Evolutionary conservation across 2,888 invertebrate genomes (phyloP).

Genomic region (Drosophila mimica): DNA sequence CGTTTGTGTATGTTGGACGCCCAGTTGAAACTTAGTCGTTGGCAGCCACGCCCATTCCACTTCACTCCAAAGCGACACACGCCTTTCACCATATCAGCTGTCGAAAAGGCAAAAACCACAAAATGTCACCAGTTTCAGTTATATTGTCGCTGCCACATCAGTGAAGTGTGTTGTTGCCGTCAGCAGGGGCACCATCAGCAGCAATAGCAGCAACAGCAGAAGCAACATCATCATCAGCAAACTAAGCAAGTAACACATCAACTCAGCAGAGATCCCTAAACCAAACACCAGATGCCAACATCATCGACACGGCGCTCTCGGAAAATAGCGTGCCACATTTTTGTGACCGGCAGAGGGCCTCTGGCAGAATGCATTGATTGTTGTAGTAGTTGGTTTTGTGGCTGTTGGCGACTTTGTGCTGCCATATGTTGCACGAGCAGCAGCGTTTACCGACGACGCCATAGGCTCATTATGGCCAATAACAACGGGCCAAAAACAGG

Average conservation of each 20-base stretch:
- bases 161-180: conserved; percentile 1
- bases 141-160: conserved; percentile 33
- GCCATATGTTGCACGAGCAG: conserved; percentile 71
- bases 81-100: conserved; percentile 27
- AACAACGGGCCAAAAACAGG: conserved; percentile 23
- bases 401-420: conserved; percentile 34
- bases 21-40: conserved; percentile 27
- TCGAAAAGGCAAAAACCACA: conserved; percentile 46
- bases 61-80: not conserved
- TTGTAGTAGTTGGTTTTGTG: conserved; percentile 23
- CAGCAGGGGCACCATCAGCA: conserved; percentile 3
- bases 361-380: conserved; percentile 49
- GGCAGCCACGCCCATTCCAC: conserved; percentile 28
- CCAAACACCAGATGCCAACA: conserved; percentile 33
- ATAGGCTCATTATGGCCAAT: conserved; percentile 60
- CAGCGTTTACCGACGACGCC: conserved; percentile 57
- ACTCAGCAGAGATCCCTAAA: conserved; percentile 10
- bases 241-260: conserved; percentile 29
- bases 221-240: conserved; percentile 42
- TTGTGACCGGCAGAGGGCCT: conserved; percentile 18
- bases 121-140: conserved; percentile 54
- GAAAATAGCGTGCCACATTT: conserved; percentile 55
- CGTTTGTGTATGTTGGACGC: not conserved
- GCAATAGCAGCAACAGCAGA: conserved; percentile 8
- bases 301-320: conserved; percentile 31